phyloP scores from a whole-genome alignment of 2,797 vertebrate genomes.

The Lithobates pipiens region DNA sequence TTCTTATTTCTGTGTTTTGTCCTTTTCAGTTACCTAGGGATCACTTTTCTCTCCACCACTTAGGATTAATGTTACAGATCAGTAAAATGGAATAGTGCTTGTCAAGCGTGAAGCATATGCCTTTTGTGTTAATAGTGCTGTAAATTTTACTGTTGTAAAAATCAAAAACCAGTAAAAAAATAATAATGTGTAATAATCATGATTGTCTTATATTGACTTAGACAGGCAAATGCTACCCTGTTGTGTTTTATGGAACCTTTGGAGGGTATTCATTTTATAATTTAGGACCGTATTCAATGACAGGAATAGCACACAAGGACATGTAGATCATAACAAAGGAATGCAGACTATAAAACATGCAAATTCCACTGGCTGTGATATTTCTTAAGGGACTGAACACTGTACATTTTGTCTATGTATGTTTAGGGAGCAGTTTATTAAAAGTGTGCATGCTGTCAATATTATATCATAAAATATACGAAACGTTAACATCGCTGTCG shows the following conservation, averaged over 20 bases:
- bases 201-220: slow-evolving; percentile 39
- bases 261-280: slow-evolving; percentile 51
- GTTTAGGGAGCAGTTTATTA: slow-evolving; percentile 47
- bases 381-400: slow-evolving; percentile 36
- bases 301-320: slow-evolving; percentile 51
- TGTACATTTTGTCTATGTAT: slow-evolving; percentile 49
- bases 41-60: neutral
- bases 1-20: slow-evolving; percentile 1
- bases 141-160: slow-evolving; percentile 47
- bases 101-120: slow-evolving; percentile 42
- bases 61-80: slow-evolving; percentile 34
- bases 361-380: slow-evolving; percentile 50
- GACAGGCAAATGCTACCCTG: slow-evolving; percentile 47
- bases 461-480: neutral
- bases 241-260: slow-evolving; percentile 48
- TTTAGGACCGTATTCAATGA: slow-evolving; percentile 45
- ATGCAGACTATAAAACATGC: slow-evolving; percentile 57
- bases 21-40: neutral
- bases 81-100: slow-evolving; percentile 42
- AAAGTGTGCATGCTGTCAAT: slow-evolving; percentile 29
- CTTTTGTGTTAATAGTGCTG: slow-evolving; percentile 45
- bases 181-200: slow-evolving; percentile 53
- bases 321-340: slow-evolving; percentile 51
- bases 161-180: slow-evolving; percentile 29
- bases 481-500: neutral